phyloP scores from a whole-genome alignment of 2,113 vertebrate genomes.

The Orientallactaga bullata region DNA sequence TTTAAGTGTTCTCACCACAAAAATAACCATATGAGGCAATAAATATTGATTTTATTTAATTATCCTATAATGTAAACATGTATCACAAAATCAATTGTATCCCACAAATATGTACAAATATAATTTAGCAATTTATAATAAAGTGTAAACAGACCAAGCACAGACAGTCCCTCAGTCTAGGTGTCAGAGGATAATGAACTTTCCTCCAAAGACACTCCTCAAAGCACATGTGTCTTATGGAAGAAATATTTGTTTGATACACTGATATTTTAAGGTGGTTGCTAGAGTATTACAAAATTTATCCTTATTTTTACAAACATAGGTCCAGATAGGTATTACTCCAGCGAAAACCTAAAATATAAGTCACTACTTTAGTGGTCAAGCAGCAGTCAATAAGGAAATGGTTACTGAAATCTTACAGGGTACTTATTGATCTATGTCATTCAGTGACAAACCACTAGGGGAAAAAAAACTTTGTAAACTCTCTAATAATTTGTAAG shows the following conservation, averaged over 20 bases:
- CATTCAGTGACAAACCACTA: not conserved
- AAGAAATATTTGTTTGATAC: not conserved
- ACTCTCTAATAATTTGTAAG: conserved; percentile 8
- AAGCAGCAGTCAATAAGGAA: not conserved
- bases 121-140: not conserved
- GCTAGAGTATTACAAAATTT: not conserved
- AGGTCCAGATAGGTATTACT: not conserved
- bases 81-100: not conserved
- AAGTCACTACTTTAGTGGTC: not conserved
- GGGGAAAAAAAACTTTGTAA: not conserved
- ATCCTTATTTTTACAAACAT: not conserved
- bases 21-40: not conserved
- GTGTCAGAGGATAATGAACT: not conserved
- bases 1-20: not conserved
- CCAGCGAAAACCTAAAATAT: conserved; percentile 37
- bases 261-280: not conserved
- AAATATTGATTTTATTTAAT: not conserved
- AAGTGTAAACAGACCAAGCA: not conserved
- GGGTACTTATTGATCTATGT: not conserved
- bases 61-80: not conserved
- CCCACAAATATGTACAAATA: not conserved
- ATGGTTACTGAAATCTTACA: not conserved
- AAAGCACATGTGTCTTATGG: not conserved
- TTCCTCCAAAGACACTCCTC: not conserved
- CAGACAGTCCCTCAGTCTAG: not conserved